A percentile compares a stretch with the other conserved stretches of the same genome.
These are phyloP conservation scores for Dicranocentrus wangi DNA, from an alignment of 2,888 invertebrate genomes.

Conservation along the genomic window DNA sequence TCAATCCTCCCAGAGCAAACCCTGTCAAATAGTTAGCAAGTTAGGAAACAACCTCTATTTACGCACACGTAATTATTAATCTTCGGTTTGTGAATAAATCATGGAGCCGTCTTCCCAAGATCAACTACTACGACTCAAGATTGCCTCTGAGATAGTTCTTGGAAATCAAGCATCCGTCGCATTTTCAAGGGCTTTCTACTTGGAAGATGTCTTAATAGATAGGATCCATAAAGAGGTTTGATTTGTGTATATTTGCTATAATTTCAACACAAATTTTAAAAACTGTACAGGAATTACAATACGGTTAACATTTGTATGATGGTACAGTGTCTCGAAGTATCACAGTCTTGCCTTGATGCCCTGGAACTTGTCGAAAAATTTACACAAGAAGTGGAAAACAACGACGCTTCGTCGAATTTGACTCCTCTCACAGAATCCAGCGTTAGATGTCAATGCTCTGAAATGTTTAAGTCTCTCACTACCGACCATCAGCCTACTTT, in stretches of 20 bases:
- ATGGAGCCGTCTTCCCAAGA: constrained; percentile 49
- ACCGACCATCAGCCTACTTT: constrained; percentile 35
- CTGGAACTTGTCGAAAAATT: constrained; percentile 39
- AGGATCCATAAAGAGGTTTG: constrained; percentile 65
- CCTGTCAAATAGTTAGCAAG: too few relatives aligned
- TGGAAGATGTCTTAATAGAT: constrained; percentile 67
- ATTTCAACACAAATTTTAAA: too few relatives aligned
- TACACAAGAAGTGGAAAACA: constrained; percentile 24
- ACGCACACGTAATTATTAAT: too few relatives aligned
- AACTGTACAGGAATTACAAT: not conserved
- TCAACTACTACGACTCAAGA: constrained; percentile 62
- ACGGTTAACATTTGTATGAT: too few relatives aligned
- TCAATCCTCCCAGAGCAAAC: too few relatives aligned
- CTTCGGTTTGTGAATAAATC: not conserved
- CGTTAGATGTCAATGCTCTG: constrained; percentile 51
- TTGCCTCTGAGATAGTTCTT: constrained; percentile 69
- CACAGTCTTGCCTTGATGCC: constrained; percentile 24
- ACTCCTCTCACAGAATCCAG: constrained; percentile 38
- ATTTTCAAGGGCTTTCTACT: constrained; percentile 67
- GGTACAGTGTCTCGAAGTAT: constrained; percentile 38
- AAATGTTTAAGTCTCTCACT: constrained; percentile 35
- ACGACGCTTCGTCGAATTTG: constrained; percentile 20
- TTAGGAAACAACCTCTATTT: too few relatives aligned
- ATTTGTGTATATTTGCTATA: not conserved
- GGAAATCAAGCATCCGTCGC: constrained; percentile 68